A percentile compares a stretch with the other conserved stretches of the same genome.
phyloP scores from a whole-genome alignment of 2,888 invertebrate genomes.

The Pristionchus mayeri region DNA sequence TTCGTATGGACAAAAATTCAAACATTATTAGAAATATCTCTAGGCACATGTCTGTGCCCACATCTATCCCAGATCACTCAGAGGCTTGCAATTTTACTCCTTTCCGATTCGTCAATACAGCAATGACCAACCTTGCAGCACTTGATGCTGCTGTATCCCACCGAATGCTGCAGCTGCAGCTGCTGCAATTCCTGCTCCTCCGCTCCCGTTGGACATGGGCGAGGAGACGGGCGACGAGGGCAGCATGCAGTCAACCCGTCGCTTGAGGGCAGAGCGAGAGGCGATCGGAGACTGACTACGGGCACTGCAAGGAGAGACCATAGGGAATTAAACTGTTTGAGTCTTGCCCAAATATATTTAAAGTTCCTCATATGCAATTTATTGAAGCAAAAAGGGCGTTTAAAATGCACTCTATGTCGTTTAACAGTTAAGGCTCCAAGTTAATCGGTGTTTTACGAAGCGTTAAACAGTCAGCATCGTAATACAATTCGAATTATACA shows the following conservation, averaged over 20 bases:
- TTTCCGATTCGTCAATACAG: too few relatives aligned
- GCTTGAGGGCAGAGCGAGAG: slow-evolving; percentile 39
- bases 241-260: slow-evolving; percentile 1
- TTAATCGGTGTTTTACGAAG: neutral
- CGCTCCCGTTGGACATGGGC: neutral
- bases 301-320: slow-evolving; percentile 21
- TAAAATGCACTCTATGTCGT: too few relatives aligned
- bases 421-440: too few relatives aligned
- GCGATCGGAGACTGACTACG: slow-evolving; percentile 51
- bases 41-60: too few relatives aligned
- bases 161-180: neutral
- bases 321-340: too few relatives aligned
- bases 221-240: neutral
- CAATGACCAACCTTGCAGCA: neutral
- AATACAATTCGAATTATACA: neutral
- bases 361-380: too few relatives aligned
- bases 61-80: too few relatives aligned
- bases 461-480: neutral
- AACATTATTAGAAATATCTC: too few relatives aligned
- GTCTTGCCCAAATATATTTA: too few relatives aligned
- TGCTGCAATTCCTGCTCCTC: neutral
- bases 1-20: too few relatives aligned
- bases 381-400: too few relatives aligned
- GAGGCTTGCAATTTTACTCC: too few relatives aligned
- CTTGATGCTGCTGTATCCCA: neutral